Evolutionary conservation across 2,888 invertebrate species (phyloP), one percentile per base, ranked within the genome.

Genomic region (Meteorus colon): DNA sequence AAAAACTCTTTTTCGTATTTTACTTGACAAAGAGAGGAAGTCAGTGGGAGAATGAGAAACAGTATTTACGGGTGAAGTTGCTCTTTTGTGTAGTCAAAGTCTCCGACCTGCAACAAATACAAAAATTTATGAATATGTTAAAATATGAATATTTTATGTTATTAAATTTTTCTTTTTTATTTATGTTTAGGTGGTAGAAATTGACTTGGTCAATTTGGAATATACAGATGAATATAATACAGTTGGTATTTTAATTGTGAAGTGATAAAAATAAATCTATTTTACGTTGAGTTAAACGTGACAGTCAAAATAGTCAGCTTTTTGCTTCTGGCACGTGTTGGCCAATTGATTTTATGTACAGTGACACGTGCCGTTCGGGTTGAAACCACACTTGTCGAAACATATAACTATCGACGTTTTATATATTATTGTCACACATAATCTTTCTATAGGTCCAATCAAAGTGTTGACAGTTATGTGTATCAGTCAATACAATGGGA

Each of bases 341-440:
- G 84, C 78, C 84, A 85, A 86, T 85, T 87, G 85, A 83, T 81
- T 80, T 78, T 78, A 55, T 55, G 19, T 19, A 55, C 6, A 4
- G 77, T 75, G 65, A 77, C 88, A 87, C 88, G 88, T 87, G 88
- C 79, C 86, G 78, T 80, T 41, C 84, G 82, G 19, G 55, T 86
- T 87, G 84, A 87, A 87, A 87, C 87, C 87, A 84, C 87, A 72
- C 72, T 80, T 78, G 86, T 86, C 86, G 84, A 84, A 86, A 87
- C 76, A 74, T 72, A 41, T 41, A 45, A 41, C 24, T 34, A 62
- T 63, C 45, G 29, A 48, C 41, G 34, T n/a, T 62, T 60, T 34
- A 34, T 34, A 34, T 34, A 34, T 59, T 59, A 60, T 60, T 41
- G 41, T 41, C 41, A 41, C 8, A 41, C 19, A 4, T 55, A 4